Base-by-base conservation (phyloP, 1,140 invertebrate species). In the Bombus confusus region DNA sequence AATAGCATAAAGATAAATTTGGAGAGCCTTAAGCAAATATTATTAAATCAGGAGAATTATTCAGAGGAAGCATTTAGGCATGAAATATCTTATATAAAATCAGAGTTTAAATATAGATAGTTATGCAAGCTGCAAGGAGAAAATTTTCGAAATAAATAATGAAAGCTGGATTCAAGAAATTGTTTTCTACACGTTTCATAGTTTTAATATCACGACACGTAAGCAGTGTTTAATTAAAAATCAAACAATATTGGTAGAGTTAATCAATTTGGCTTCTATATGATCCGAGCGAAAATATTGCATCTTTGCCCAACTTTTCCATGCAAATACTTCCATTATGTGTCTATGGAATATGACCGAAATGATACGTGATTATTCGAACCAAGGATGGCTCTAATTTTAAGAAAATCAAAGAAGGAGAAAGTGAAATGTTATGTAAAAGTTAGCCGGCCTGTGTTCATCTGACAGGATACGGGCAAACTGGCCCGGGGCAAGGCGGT, bases 341-440 rank as follows among this genome's bases (percentile, higher is more conserved):
- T 13, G 3, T n/a, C 28, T n/a, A 12, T 62, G 28, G 10, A 81
- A 73, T 80, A 43, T 69, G 34, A 1, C 22, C 64, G 47, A 71
- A 43, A 64, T 18, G 6, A 43, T 25, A n/a, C 9, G 8, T 12
- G 22, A 18, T 34, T 52, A 59, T 57, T 31, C 34, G 31, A 37
- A 15, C 9, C 31, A 22, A 62, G 52, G 77, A 80, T 80, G 68
- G 1, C 77, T 72, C 39, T 28, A 37, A 77, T 86, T 85, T 78
- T 84, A 79, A 87, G 88, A 92, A 92, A 92, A 91, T 85, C 83
- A 84, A 82, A 79, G 88, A 92, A 91, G 85, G 94, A 92, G 94
- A 95, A 94, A 95, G 94, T 94, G 84, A 83, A 83, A 57, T 62
- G 91, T 95, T 94, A 95, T 90, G 92, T 94, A 95, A 95, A 95